Conservation (phyloP, 2,113 vertebrate genomes). For the Merops nubicus region DNA sequence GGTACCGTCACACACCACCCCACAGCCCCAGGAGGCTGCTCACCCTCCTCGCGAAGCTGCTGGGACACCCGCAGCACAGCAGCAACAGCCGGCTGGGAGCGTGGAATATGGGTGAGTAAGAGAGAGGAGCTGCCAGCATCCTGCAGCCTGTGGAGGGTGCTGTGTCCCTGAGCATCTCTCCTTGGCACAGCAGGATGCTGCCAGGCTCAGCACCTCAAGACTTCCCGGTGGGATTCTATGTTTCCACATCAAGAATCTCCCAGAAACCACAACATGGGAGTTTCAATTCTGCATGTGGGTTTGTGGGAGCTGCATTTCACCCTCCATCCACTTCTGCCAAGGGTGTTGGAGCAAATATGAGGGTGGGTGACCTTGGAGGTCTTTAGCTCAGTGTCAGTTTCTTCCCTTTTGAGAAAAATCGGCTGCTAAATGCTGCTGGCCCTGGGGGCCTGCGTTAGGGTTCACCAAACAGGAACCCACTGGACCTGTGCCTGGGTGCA, state of each 20-base stretch:
- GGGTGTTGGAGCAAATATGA: not conserved
- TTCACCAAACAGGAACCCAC: accelerated
- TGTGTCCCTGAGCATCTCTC: not conserved
- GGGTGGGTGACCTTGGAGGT: accelerated
- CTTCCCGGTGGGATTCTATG: accelerated
- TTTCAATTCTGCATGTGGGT: accelerated
- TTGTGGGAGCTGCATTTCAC: not conserved
- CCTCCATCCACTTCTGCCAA: accelerated
- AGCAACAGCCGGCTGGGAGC: accelerated
- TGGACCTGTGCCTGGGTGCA: accelerated
- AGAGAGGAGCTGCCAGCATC: accelerated
- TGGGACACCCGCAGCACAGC: accelerated
- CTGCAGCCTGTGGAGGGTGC: accelerated
- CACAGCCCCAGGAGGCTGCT: not conserved
- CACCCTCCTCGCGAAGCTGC: not conserved
- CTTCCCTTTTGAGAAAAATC: not conserved
- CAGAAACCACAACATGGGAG: accelerated
- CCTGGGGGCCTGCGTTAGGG: not conserved
- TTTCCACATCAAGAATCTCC: not conserved
- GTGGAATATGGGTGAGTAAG: not conserved
- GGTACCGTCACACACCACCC: not conserved
- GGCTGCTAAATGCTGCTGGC: not conserved
- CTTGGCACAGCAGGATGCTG: not conserved
- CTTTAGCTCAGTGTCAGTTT: accelerated
- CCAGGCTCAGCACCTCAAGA: not conserved